Percentiles rank a stretch among this genome's conserved stretches.
These are phyloP conservation scores for Aplochiton taeniatus DNA, from an alignment of 2,797 vertebrate genomes.

Conservation along the genomic window DNA sequence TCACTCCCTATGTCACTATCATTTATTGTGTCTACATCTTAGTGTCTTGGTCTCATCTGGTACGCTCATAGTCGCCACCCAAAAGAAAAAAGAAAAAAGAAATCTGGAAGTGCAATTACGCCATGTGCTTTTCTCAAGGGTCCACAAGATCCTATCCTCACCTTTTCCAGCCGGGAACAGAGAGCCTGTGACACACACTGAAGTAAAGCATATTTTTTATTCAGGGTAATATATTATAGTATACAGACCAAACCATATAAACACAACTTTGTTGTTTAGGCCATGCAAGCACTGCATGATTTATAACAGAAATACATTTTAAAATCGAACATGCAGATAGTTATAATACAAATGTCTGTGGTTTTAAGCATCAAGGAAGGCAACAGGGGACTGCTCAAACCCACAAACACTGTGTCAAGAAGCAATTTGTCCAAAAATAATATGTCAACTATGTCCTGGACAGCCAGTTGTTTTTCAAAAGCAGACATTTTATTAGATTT, in stretches of 20 bases:
- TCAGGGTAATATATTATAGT: slow-evolving; percentile 60
- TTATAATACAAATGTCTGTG: slow-evolving; percentile 25
- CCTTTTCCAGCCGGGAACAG: slow-evolving; percentile 2
- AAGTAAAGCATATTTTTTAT: slow-evolving; percentile 67
- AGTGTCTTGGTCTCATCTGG: slow-evolving; percentile 10
- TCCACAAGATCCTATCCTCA: not conserved
- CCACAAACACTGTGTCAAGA: slow-evolving; percentile 38
- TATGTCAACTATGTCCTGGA: slow-evolving; percentile 15
- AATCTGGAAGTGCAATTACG: slow-evolving; percentile 4
- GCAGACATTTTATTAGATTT: slow-evolving; percentile 43
- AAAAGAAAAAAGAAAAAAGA: not conserved
- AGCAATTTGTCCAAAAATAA: slow-evolving; percentile 40
- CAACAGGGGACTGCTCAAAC: slow-evolving; percentile 34
- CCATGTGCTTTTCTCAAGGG: slow-evolving; percentile 5
- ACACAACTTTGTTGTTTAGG: slow-evolving; percentile 41
- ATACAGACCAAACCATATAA: slow-evolving; percentile 56
- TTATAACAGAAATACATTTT: slow-evolving; percentile 53
- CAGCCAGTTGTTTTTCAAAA: slow-evolving; percentile 43
- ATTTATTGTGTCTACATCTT: not conserved
- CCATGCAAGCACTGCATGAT: slow-evolving; percentile 66
- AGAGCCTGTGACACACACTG: slow-evolving; percentile 33
- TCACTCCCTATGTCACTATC: not conserved
- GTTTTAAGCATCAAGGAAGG: slow-evolving; percentile 38
- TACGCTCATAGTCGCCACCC: slow-evolving; percentile 18
- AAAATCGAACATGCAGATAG: slow-evolving; percentile 59